A percentile compares a stretch with the other conserved stretches of the same genome.
Conservation (phyloP, 2,888 invertebrate genomes). For the Lasioglossum villosulum region DNA sequence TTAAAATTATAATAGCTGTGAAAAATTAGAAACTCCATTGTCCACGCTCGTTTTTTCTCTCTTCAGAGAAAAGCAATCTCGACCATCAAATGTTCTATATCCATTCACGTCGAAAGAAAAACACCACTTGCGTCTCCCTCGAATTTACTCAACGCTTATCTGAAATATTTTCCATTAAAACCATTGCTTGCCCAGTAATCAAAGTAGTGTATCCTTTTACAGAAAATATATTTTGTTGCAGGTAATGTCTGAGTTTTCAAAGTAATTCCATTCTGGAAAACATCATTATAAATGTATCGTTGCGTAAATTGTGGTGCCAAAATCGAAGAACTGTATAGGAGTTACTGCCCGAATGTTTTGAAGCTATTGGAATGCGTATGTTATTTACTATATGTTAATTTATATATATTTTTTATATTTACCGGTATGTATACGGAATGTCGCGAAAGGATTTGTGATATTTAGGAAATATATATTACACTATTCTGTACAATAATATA, state of each 20-base stretch:
- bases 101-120: not conserved
- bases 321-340: conserved; percentile 88
- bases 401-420: not conserved
- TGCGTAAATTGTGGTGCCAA: conserved; percentile 90
- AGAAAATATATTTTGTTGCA: conserved; percentile 27
- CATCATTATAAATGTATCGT: conserved; percentile 75
- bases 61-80: not conserved
- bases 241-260: not conserved
- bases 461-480: no score
- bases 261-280: not conserved
- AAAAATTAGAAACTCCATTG: no score
- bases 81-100: not conserved
- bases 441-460: no score
- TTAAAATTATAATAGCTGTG: no score
- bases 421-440: no score
- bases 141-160: no score
- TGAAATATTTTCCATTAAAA: not conserved
- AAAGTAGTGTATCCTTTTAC: not conserved
- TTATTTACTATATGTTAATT: conserved; percentile 62
- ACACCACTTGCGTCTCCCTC: not conserved
- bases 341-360: conserved; percentile 89
- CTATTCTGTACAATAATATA: no score
- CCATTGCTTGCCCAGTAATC: not conserved
- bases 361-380: conserved; percentile 92
- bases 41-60: no score